Conservation (phyloP, 2,888 invertebrate genomes). For the Xanthostigma xanthostigma region DNA sequence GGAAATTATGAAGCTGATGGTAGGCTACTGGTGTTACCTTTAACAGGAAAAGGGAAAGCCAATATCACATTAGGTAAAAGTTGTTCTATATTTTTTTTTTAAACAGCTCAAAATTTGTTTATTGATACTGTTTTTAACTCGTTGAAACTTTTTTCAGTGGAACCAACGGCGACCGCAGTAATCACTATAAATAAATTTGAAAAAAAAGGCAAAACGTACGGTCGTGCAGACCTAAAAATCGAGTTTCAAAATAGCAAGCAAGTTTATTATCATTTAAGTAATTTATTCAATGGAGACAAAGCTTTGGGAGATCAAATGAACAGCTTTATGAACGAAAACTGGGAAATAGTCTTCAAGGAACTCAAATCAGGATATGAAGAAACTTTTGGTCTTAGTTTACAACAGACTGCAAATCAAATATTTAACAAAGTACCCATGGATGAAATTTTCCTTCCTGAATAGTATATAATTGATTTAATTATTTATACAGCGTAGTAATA, state of each 20-base stretch:
- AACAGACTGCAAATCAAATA: conserved; percentile 43
- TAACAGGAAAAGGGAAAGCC: conserved; percentile 8
- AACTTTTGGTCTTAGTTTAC: conserved; percentile 43
- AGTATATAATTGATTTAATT: neutral
- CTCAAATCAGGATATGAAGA: conserved; percentile 46
- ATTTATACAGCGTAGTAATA: no score
- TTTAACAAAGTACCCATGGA: conserved; percentile 49
- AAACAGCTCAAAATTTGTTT: no score
- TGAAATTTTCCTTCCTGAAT: conserved; percentile 37
- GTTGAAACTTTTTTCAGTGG: no score
- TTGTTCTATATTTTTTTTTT: no score
- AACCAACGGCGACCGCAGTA: no score
- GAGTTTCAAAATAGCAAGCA: conserved; percentile 36
- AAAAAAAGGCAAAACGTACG: conserved; percentile 40
- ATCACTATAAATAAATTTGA: conserved; percentile 30
- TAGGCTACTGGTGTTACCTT: conserved; percentile 7
- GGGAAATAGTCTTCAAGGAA: conserved; percentile 49
- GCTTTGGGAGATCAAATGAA: conserved; percentile 48
- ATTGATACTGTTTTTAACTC: no score
- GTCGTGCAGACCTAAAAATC: conserved; percentile 43
- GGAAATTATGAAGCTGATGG: conserved; percentile 9
- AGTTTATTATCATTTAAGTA: conserved; percentile 41
- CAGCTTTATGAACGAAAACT: conserved; percentile 47
- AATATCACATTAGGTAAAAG: conserved; percentile 7
- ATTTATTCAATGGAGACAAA: conserved; percentile 47